These are phyloP conservation scores for Cricetomys ansorgei DNA, from an alignment of 2,113 vertebrate species.

Conservation along the genomic window DNA sequence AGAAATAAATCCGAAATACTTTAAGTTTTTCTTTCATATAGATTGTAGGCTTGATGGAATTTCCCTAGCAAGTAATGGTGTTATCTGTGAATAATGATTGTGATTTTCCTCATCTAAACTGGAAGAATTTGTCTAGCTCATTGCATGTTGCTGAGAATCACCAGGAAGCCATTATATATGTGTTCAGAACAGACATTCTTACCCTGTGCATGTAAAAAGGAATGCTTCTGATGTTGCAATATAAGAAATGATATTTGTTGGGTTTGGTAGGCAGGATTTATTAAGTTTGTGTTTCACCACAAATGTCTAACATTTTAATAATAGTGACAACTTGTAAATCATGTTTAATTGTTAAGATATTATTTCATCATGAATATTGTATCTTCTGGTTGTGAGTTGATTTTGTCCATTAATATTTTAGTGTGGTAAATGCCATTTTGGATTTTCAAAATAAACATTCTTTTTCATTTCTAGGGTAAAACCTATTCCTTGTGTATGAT, in stretches of 20 bases:
- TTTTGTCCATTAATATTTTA: constrained; percentile 26
- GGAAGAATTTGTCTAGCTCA: neutral
- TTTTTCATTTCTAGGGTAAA: neutral
- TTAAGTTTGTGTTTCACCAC: neutral
- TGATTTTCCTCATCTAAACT: neutral
- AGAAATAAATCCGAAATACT: neutral
- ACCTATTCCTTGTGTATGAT: neutral
- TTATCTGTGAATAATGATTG: neutral
- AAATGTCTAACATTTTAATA: neutral
- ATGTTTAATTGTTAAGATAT: constrained; percentile 19
- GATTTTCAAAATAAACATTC: constrained; percentile 23
- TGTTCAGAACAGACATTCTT: neutral
- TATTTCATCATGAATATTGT: constrained; percentile 39
- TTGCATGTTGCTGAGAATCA: neutral
- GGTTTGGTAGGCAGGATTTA: neutral
- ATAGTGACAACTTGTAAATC: neutral
- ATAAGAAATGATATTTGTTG: neutral
- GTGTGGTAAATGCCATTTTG: neutral
- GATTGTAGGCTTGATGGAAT: neutral
- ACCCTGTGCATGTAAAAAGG: neutral
- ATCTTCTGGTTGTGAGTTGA: constrained; percentile 11
- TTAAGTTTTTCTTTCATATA: neutral
- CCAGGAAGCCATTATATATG: neutral
- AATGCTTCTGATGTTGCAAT: neutral
- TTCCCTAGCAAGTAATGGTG: neutral